Evolutionary conservation across 37 sponge, comb jelly and placozoan species (phyloP).

Genomic region (Corticium candelabrum): DNA sequence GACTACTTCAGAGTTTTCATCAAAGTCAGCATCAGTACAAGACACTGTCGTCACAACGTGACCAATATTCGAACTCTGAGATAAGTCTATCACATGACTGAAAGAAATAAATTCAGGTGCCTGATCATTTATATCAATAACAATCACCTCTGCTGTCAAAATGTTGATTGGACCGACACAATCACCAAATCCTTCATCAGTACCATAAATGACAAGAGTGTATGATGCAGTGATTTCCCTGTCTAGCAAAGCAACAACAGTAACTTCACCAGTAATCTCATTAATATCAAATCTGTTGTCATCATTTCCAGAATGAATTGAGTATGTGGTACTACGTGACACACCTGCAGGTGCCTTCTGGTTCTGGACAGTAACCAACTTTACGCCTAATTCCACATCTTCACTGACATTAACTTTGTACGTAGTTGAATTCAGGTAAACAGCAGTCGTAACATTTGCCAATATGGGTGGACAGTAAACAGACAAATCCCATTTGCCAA

Average conservation of each 20-base stretch:
- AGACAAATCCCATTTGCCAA: neutral
- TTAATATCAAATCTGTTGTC: neutral
- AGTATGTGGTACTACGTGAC: neutral
- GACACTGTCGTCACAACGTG: neutral
- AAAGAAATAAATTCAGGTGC: neutral
- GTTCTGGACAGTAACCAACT: neutral
- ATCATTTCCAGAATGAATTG: neutral
- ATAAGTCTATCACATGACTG: neutral
- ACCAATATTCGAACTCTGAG: neutral
- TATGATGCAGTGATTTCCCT: neutral
- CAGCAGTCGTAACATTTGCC: neutral
- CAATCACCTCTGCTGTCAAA: neutral
- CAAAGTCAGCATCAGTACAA: neutral
- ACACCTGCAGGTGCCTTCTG: neutral
- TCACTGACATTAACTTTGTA: neutral
- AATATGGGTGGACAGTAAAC: neutral
- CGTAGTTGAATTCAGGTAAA: neutral
- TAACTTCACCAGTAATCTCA: neutral
- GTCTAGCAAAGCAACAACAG: neutral
- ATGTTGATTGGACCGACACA: neutral
- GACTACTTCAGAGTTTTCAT: neutral
- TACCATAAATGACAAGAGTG: neutral
- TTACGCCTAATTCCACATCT: neutral
- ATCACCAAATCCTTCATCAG: neutral
- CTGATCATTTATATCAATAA: neutral